Base-by-base conservation (phyloP, 2,888 invertebrate genomes). In the Drosophila neotestacea region DNA sequence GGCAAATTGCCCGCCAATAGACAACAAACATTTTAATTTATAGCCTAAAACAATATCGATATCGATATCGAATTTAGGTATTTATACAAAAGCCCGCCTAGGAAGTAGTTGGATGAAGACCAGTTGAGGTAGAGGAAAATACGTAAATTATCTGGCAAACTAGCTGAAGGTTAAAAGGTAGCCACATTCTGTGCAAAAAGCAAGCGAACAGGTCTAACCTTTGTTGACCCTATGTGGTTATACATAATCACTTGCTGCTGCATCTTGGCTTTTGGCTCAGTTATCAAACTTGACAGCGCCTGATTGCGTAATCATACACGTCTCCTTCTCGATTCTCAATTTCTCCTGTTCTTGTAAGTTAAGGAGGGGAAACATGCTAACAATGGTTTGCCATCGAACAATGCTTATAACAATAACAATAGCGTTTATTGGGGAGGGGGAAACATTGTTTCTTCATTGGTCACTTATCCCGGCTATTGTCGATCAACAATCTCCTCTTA, bases 21-120 rank as follows among this genome's bases (percentile, higher is more conserved):
- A 79, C 79, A 79, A 84, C 77, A 77, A 82, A 80, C 79, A 82
- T 85, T 84, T 76, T 78, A 85, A 81, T 85, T 84, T 84, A 87
- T 77, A 80, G 78, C 76, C 60, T 56, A 32, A 51, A 65, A 64
- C 59, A 59, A 64, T 59, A 64, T 50, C 46, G 30, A 64, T 59
- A 64, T 50, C 46, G 30, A 50, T 50, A 30, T 46, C 13, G 56
- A 46, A 44, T 44, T 55, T 13, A 42, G 41, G 64, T 64, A 70
- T 66, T 66, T 66, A 52, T 50, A 67, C 69, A 70, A 41, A 41
- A 51, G 65, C 51, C 64, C 58, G 50, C 59, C 58, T 41, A 42
- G 50, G 28, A 32, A 58, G 58, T 34, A 58, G 36, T 16, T 36
- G 5, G 28, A 41, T 22, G 13, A 39, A 30, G 28, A 6, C 48